phyloP scores from a whole-genome alignment of 2,113 vertebrate genomes.

The Lagopus leucura region DNA sequence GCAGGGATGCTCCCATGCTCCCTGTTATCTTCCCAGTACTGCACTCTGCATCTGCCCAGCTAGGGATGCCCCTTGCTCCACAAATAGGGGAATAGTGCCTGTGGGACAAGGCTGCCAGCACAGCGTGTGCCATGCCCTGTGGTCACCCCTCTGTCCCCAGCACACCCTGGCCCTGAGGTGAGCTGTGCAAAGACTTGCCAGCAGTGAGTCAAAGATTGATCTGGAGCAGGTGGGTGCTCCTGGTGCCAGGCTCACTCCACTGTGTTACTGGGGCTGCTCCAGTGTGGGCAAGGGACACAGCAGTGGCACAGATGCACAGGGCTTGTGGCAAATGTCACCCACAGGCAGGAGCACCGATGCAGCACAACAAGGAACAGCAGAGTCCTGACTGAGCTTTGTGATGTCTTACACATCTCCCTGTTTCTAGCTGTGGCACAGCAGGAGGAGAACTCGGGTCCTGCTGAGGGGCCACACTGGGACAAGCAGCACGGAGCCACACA shows the following conservation, averaged over 20 bases:
- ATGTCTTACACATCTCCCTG: not conserved
- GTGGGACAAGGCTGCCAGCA: accelerated
- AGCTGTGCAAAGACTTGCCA: not conserved
- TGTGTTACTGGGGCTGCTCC: accelerated
- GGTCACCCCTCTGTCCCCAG: not conserved
- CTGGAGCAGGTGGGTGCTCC: not conserved
- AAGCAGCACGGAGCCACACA: not conserved
- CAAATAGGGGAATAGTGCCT: not conserved
- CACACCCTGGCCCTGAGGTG: not conserved
- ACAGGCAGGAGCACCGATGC: not conserved
- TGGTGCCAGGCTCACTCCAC: accelerated
- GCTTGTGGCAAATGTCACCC: accelerated
- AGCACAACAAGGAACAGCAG: no score
- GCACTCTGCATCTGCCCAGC: not conserved
- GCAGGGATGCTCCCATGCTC: not conserved
- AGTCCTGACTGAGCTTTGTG: accelerated
- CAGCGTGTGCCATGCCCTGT: not conserved
- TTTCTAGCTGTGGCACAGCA: accelerated
- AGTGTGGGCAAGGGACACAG: not conserved
- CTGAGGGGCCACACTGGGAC: not conserved
- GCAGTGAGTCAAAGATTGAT: conserved; percentile 1
- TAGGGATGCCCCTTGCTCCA: not conserved
- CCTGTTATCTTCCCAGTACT: not conserved
- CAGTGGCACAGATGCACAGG: accelerated
- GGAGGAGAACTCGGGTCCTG: accelerated